Base-by-base conservation (phyloP, 2,113 vertebrate genomes). In the Syrrhaptes paradoxus region DNA sequence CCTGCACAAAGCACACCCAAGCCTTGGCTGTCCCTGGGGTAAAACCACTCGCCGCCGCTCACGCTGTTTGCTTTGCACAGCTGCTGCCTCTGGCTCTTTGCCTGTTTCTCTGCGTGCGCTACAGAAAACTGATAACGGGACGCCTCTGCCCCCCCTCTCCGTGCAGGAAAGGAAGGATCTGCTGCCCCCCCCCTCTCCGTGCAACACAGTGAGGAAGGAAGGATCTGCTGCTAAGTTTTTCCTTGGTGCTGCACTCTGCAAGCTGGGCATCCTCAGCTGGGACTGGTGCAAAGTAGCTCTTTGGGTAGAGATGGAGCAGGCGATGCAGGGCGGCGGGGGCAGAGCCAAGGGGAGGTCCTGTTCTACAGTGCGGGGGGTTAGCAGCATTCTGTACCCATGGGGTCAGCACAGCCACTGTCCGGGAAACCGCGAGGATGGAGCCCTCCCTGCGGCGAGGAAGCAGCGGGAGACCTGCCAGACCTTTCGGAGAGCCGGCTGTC, bases 41-140 rank as follows among this genome's bases (percentile, higher is more conserved):
- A 49, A 57, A 46, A 6, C 41, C 58, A 10, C 51, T 45, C 46
- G 1, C 9, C 4, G 25, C 26, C 51, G 62, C 34, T 77, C 34
- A 7, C 48, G 1, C 41, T 21, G 7, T 6, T 45, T 1, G 5
- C 5, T 22, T 28, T 0, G 2, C 6, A 6, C 55, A 51, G 49
- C 66, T 59, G 25, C 63, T 36, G 41, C 67, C 77, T 13, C 62
- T 16, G 48, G 67, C 20, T 8, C 54, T 6, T 16, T 2, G 24
- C 34, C 52, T 4, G 2, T n/a, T 78, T 28, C 38, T 71, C 63
- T 8, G 6, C 36, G 1, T 0, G 20, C 41, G 1, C 31, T 7
- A 0, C 24, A 12, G 43, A 15, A 6, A 26, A 14, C 38, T 1
- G 63, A 17, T 2, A 54, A 54, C 0, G 6, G 1, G 4, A 5